phyloP scores from a whole-genome alignment of 2,113 vertebrate genomes.

The Chloebia gouldiae region DNA sequence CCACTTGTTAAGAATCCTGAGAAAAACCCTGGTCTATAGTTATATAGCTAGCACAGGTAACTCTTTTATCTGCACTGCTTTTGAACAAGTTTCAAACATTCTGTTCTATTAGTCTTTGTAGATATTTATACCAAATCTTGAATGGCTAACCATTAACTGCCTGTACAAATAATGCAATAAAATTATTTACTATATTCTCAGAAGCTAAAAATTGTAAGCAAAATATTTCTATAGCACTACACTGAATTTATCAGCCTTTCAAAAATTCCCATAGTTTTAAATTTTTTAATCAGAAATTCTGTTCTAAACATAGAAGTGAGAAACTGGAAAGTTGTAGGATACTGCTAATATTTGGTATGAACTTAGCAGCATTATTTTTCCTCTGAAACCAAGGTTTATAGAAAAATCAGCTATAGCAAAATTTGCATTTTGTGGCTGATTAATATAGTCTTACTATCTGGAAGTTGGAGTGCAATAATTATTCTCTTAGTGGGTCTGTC shows the following conservation, averaged over 20 bases:
- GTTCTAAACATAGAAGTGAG: slow-evolving; percentile 34
- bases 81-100: neutral
- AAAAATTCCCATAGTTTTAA: neutral
- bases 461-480: neutral
- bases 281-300: neutral
- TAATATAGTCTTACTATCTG: neutral
- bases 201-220: neutral
- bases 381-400: slow-evolving; percentile 40
- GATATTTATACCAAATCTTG: neutral
- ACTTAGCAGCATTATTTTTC: slow-evolving; percentile 32
- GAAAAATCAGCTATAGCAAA: slow-evolving; percentile 51
- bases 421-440: neutral
- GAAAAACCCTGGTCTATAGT: neutral
- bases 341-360: slow-evolving; percentile 29
- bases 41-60: neutral
- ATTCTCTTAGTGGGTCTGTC: neutral
- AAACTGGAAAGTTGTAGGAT: slow-evolving; percentile 38
- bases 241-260: neutral
- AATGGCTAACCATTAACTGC: neutral
- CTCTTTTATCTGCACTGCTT: neutral
- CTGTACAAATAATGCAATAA: neutral
- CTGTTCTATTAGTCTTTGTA: neutral
- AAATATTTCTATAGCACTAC: neutral
- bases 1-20: neutral
- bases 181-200: neutral